Evolutionary conservation across 2,797 vertebrate species (phyloP).

Genomic region (Sebastes kiyomatsui): DNA sequence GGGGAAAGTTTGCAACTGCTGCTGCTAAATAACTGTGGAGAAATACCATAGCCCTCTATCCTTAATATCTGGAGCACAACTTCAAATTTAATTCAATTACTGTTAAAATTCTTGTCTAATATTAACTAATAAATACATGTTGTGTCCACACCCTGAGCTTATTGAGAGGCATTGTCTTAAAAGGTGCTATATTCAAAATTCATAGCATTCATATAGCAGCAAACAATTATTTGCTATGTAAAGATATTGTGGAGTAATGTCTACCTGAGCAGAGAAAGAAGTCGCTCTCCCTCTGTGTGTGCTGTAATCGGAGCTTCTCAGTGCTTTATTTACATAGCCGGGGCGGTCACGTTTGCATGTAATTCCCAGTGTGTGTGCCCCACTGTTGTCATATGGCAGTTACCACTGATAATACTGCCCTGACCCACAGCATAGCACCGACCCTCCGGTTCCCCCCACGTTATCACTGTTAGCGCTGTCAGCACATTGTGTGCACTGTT

Average conservation of each 20-base stretch:
- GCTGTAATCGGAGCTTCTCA: too few species aligned
- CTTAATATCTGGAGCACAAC: background rate
- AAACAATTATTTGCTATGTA: background rate
- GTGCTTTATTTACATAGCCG: too few species aligned
- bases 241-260: background rate
- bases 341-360: too few species aligned
- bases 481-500: background rate
- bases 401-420: background rate
- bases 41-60: background rate
- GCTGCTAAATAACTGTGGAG: background rate
- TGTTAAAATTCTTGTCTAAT: background rate
- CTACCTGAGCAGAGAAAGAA: too few species aligned
- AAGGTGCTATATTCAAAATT: background rate
- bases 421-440: background rate
- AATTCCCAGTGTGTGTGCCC: background rate
- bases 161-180: background rate
- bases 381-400: background rate
- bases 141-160: background rate
- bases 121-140: background rate
- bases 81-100: background rate
- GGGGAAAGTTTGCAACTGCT: background rate
- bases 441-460: background rate
- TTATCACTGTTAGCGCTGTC: background rate
- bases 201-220: background rate
- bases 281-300: too few species aligned